Evolutionary conservation across 2,797 vertebrate genomes (phyloP).

Genomic region (Malacoctenus gilli): DNA sequence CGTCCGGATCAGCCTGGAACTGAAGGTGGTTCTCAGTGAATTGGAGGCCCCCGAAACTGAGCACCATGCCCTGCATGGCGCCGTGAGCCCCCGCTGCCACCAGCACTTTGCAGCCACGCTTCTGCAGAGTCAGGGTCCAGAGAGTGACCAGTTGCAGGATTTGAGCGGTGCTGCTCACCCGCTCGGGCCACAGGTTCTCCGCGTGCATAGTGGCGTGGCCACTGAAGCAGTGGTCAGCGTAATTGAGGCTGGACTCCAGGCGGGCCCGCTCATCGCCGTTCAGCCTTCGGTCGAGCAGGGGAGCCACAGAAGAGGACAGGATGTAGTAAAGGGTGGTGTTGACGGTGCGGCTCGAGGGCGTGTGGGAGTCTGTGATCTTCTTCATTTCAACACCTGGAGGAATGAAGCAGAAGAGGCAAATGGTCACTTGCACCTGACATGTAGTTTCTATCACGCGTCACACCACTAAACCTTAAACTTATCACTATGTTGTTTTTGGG

Average conservation of each 20-base stretch:
- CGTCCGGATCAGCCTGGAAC: constrained; percentile 94
- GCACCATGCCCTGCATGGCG: constrained; percentile 93
- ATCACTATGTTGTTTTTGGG: too few species aligned
- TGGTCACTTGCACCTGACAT: too few species aligned
- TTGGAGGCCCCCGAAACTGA: constrained; percentile 97
- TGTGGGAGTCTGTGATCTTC: constrained; percentile 91
- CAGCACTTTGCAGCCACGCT: constrained; percentile 92
- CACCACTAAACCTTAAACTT: too few species aligned
- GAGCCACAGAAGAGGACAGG: constrained; percentile 86
- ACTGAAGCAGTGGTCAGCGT: constrained; percentile 97
- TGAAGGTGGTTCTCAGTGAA: constrained; percentile 98
- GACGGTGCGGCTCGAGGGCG: constrained; percentile 90
- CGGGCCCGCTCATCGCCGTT: constrained; percentile 82
- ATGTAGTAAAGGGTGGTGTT: constrained; percentile 96
- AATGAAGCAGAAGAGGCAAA: too few species aligned
- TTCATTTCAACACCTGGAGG: constrained; percentile 91
- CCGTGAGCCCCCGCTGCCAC: constrained; percentile 90
- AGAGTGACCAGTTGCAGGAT: constrained; percentile 92
- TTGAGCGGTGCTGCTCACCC: constrained; percentile 82
- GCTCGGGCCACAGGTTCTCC: constrained; percentile 92
- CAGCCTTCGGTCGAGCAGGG: constrained; percentile 85
- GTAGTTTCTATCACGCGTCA: too few species aligned
- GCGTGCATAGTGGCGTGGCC: constrained; percentile 98
- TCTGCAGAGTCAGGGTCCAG: constrained; percentile 95
- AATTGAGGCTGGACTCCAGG: constrained; percentile 91